Conservation (phyloP, 92 coral and sea anemone genomes). For the Siderastrea radians region DNA sequence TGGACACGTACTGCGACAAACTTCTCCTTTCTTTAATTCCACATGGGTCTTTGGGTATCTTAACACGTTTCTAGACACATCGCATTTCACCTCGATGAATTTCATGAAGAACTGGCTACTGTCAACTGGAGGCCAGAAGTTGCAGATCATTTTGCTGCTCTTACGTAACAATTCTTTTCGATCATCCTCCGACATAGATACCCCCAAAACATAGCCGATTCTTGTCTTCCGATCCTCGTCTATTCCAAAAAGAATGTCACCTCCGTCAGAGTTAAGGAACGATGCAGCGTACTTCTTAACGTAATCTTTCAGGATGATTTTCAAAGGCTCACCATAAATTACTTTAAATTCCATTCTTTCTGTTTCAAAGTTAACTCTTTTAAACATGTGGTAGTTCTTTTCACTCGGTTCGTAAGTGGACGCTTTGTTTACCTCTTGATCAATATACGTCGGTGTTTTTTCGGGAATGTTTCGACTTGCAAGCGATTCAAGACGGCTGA, state of each 20-base stretch:
- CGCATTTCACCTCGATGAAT: slow-evolving; percentile 54
- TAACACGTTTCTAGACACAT: slow-evolving; percentile 35
- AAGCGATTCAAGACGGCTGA: slow-evolving; percentile 75
- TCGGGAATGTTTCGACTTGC: slow-evolving; percentile 70
- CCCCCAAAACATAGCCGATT: slow-evolving; percentile 70
- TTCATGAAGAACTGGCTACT: slow-evolving; percentile 67
- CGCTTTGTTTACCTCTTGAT: slow-evolving; percentile 48
- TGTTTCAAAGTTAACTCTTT: slow-evolving; percentile 61
- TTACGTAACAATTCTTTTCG: slow-evolving; percentile 51
- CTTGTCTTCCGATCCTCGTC: slow-evolving; percentile 63
- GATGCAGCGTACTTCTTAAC: slow-evolving; percentile 73
- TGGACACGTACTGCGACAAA: slow-evolving; percentile 20
- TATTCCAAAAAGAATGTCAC: slow-evolving; percentile 74
- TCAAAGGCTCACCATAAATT: slow-evolving; percentile 70
- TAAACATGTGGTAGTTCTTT: slow-evolving; percentile 41
- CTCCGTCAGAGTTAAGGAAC: slow-evolving; percentile 76
- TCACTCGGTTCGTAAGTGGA: slow-evolving; percentile 7
- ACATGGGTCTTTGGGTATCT: slow-evolving; percentile 64
- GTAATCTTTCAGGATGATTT: slow-evolving; percentile 60
- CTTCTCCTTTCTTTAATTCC: background rate
- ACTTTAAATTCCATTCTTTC: slow-evolving; percentile 78
- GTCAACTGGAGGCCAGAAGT: slow-evolving; percentile 83
- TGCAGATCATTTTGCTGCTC: slow-evolving; percentile 51
- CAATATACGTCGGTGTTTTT: slow-evolving; percentile 33
- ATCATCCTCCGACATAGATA: slow-evolving; percentile 56